phyloP scores from a whole-genome alignment of 1,140 invertebrate genomes.

The Vollenhovia emeryi region DNA sequence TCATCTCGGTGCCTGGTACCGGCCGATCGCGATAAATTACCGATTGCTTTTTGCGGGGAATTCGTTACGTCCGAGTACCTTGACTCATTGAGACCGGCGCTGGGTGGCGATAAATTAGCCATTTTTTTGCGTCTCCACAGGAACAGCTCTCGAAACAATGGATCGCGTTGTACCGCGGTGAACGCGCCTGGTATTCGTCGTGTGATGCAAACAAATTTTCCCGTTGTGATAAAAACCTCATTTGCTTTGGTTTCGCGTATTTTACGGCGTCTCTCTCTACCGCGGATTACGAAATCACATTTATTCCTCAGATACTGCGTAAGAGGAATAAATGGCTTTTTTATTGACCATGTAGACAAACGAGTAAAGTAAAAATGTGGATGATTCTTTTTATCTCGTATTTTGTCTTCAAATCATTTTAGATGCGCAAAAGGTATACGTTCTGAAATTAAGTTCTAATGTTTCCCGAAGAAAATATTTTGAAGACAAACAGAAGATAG shows the following conservation, averaged over 20 bases:
- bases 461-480: not conserved
- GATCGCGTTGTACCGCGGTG: slow-evolving; percentile 33
- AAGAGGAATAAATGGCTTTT: not conserved
- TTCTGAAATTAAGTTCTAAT: not conserved
- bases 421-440: not conserved
- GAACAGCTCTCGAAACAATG: slow-evolving; percentile 62
- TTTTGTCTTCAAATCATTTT: not conserved
- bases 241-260: not conserved
- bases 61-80: slow-evolving; percentile 21
- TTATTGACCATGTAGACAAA: not conserved
- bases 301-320: not conserved
- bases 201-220: slow-evolving; percentile 28
- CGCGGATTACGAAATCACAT: not conserved
- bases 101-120: slow-evolving; percentile 60
- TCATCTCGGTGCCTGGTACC: slow-evolving; percentile 46
- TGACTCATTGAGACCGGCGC: slow-evolving; percentile 50
- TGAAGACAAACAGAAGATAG: not conserved
- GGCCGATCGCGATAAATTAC: slow-evolving; percentile 68
- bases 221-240: slow-evolving; percentile 1
- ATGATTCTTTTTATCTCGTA: not conserved
- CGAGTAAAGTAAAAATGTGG: not conserved
- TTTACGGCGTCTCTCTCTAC: not conserved
- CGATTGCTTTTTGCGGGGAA: slow-evolving; percentile 59
- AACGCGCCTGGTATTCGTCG: not conserved
- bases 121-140: slow-evolving; percentile 59